These are phyloP conservation scores for Onychomys torridus DNA, from an alignment of 2,797 vertebrate genomes.

Conservation along the genomic window DNA sequence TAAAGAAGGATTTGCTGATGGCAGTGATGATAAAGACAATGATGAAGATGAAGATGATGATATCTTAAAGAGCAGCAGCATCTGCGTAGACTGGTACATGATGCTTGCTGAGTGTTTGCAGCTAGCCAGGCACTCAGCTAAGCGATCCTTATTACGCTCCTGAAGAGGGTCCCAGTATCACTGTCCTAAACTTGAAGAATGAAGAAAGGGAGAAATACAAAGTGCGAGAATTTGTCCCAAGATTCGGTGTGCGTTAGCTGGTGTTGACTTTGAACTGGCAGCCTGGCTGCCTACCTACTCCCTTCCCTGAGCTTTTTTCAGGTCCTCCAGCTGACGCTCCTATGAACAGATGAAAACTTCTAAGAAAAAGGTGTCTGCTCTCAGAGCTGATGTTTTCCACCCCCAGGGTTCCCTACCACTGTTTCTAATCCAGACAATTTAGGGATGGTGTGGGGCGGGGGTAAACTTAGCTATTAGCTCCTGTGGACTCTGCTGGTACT, in stretches of 20 bases:
- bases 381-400: not conserved
- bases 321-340: not conserved
- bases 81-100: not conserved
- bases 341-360: not conserved
- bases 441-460: no score
- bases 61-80: not conserved
- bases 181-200: slow-evolving; percentile 1
- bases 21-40: not conserved
- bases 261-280: not conserved
- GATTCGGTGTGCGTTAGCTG: not conserved
- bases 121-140: not conserved
- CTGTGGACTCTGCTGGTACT: not conserved
- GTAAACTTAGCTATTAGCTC: not conserved
- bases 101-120: not conserved
- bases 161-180: not conserved
- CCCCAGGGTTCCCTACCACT: no score
- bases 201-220: not conserved
- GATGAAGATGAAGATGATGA: not conserved
- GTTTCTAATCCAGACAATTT: not conserved
- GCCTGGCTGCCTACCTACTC: not conserved
- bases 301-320: not conserved
- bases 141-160: not conserved
- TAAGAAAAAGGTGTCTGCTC: not conserved
- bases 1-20: not conserved
- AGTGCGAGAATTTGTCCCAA: not conserved